Percentiles rank a stretch among this genome's conserved stretches.
Conservation (phyloP, 2,797 vertebrate species). For the Emys orbicularis region DNA sequence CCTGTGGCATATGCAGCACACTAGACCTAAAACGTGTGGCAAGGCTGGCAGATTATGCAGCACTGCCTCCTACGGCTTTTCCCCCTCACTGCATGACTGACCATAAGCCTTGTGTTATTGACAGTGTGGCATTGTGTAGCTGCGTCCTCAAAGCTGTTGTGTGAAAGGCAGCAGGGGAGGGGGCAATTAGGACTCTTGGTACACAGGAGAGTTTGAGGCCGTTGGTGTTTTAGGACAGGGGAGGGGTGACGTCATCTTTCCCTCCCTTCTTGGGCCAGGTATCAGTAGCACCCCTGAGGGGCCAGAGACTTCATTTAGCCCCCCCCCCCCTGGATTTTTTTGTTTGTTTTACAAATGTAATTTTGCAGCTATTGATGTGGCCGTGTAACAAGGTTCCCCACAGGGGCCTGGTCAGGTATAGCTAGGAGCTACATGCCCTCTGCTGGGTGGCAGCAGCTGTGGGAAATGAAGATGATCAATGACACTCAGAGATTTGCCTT, state of each 20-base stretch:
- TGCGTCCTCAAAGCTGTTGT: background rate
- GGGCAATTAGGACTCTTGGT: background rate
- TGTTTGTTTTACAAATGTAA: no score
- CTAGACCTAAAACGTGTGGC: no score
- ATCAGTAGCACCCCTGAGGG: background rate
- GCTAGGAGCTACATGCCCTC: background rate
- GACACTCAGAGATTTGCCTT: background rate
- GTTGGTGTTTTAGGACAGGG: background rate
- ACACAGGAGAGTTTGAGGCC: background rate
- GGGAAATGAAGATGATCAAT: background rate
- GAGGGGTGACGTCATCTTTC: no score
- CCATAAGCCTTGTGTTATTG: background rate
- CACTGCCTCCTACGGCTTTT: background rate
- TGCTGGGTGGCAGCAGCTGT: background rate
- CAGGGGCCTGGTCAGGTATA: background rate
- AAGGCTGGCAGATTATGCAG: no score
- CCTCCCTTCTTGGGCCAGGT: background rate
- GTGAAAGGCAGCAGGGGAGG: background rate
- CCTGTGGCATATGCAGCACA: no score
- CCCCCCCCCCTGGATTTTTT: no score
- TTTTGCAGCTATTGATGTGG: background rate
- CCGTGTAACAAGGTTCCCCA: background rate
- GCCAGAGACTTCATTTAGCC: background rate
- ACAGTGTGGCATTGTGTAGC: background rate
- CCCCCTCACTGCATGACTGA: background rate